Base-by-base conservation (phyloP, 2,797 vertebrate species). In the Delichon dasypus region DNA sequence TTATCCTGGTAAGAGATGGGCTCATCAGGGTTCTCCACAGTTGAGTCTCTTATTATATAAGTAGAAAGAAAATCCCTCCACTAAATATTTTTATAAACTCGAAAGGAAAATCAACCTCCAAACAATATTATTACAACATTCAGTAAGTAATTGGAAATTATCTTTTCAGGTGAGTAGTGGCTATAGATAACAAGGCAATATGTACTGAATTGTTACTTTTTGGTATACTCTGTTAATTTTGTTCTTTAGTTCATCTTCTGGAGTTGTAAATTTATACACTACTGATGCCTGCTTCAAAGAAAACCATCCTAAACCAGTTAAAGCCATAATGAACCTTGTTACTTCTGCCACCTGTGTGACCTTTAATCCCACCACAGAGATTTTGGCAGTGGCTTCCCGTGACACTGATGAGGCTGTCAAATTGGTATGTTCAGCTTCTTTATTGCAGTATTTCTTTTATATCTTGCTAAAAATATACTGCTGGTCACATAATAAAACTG, bases 241-340 rank as follows among this genome's bases (percentile, higher is more conserved):
- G 42, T 90, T 83, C 95, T 92, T 25, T 94, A 99, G 99, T 61
- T 99, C 99, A 60, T 97, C 97, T 97, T 98, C 99, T 5, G 99
- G 99, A 15, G 99, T 99, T 93, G 99, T 99, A 80, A 99, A 99
- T 93, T 71, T 99, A 55, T 99, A 99, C 92, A 97, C 95, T 25
- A 98, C 98, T 93, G 98, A 99, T 85, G 96, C 93, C 80, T 99
- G 99, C 97, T 96, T 99, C 18, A 98, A 96, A 36, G 98, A 98
- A 25, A 81, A 83, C 30, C 97, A 34, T 85, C 99, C 99, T 26
- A 98, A 98, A 82, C 99, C 99, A 40, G 95, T 99, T 54, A 99
- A 98, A 94, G 98, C 98, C 0, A 90, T 99, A 78, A 99, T 99
- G 99, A 99, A 99, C 95, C 97, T 99, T 47, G 96, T 99, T 89